These are phyloP conservation scores for Cantharis flavilabris DNA, from an alignment of 2,888 invertebrate genomes.

Conservation along the genomic window DNA sequence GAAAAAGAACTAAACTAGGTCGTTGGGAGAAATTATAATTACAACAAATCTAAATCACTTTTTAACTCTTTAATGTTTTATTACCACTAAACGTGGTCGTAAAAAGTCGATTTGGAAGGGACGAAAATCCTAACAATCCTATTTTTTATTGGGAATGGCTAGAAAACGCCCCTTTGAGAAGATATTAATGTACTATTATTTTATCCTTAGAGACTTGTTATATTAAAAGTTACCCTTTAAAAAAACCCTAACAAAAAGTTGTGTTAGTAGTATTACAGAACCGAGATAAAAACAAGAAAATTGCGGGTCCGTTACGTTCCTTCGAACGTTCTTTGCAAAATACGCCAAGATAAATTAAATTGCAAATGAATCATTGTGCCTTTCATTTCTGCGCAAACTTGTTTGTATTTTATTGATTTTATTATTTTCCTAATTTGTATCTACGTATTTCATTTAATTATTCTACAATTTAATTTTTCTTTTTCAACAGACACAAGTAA, in stretches of 20 bases:
- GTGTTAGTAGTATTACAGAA: background rate
- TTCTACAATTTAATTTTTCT: no score
- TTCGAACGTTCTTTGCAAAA: background rate
- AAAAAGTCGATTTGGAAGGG: conserved; percentile 14
- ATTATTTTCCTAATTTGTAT: background rate
- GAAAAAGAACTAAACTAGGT: background rate
- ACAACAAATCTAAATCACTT: conserved; percentile 9
- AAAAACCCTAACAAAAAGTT: background rate
- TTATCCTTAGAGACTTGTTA: background rate
- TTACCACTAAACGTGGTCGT: conserved; percentile 16
- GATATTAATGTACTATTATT: background rate
- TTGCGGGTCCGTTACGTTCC: background rate
- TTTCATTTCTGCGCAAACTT: background rate
- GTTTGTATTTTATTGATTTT: background rate
- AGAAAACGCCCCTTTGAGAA: background rate
- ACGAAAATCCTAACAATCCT: conserved; percentile 18
- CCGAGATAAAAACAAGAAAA: background rate
- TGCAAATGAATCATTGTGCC: background rate
- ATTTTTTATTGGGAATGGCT: conserved; percentile 10
- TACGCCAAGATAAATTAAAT: background rate
- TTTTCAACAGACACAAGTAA: no score
- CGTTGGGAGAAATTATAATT: conserved; percentile 1
- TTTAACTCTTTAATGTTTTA: conserved; percentile 23
- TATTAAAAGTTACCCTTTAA: background rate
- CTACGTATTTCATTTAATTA: background rate